Conservation (phyloP, 2,888 invertebrate genomes). For the Pogonocherus hispidulus region DNA sequence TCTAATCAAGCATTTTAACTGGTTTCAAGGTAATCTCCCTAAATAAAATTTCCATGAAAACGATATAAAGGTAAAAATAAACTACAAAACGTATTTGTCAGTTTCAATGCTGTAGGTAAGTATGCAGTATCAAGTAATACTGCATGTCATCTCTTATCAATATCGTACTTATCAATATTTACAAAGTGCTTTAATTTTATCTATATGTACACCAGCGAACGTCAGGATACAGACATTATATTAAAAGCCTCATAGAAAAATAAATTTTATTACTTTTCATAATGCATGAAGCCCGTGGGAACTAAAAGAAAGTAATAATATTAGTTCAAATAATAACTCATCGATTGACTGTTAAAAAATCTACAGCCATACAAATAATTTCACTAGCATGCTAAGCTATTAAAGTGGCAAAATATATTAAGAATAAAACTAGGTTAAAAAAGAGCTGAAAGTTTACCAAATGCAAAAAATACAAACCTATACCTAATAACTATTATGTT, state of each 20-base stretch:
- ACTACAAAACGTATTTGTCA: constrained; percentile 17
- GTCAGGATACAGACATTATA: constrained; percentile 35
- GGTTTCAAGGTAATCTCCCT: no score
- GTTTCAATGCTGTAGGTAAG: constrained; percentile 20
- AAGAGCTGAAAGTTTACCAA: no score
- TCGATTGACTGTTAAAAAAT: no score
- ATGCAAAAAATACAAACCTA: no score
- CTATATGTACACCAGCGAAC: constrained; percentile 38
- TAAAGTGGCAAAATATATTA: no score
- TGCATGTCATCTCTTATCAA: constrained; percentile 43
- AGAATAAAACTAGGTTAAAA: no score
- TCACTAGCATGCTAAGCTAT: no score
- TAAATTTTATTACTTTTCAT: constrained; percentile 22
- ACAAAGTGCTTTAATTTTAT: constrained; percentile 57
- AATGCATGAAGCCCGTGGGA: constrained; percentile 15
- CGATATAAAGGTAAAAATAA: constrained; percentile 20
- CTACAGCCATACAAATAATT: no score
- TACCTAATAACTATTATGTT: no score
- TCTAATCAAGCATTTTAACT: no score
- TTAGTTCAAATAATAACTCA: no score
- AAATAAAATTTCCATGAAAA: not conserved
- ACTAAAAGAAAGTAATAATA: not conserved
- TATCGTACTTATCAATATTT: constrained; percentile 50
- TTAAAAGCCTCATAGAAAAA: constrained; percentile 18
- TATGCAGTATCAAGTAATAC: constrained; percentile 34